A percentile compares a stretch with the other conserved stretches of the same genome.
phyloP scores from a whole-genome alignment of 2,797 vertebrate species.

The Syndactyla subalaris region DNA sequence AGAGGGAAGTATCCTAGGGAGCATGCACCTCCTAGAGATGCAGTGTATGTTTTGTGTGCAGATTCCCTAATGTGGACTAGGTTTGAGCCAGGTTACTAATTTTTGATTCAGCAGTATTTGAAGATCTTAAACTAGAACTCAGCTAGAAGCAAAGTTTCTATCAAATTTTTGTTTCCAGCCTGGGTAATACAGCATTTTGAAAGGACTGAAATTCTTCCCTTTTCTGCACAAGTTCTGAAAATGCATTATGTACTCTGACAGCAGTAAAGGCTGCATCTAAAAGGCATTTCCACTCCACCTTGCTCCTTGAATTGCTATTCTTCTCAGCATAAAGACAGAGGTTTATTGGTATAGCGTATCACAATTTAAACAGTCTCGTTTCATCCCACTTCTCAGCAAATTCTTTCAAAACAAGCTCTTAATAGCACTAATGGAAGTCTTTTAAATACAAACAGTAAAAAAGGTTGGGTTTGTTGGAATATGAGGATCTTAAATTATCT shows the following conservation, averaged over 20 bases:
- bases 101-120: not conserved
- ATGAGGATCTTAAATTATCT: not conserved
- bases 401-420: slow-evolving; percentile 6
- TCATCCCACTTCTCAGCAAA: not conserved
- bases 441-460: not conserved
- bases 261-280: not conserved
- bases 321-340: not conserved
- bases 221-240: not conserved
- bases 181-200: not conserved
- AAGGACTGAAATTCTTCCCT: not conserved
- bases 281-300: not conserved
- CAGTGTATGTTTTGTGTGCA: not conserved
- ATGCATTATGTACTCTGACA: not conserved
- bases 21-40: not conserved
- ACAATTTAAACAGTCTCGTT: not conserved
- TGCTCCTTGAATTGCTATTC: not conserved
- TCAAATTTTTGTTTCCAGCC: not conserved
- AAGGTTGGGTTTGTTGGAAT: not conserved
- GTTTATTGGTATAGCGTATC: not conserved
- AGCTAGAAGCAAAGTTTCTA: not conserved
- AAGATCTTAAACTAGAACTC: not conserved
- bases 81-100: not conserved
- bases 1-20: not conserved
- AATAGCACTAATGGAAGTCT: not conserved
- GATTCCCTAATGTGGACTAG: not conserved